Evolutionary conservation across 1,140 invertebrate species (phyloP), one percentile per base, ranked within the genome.

Genomic region (Camponotus pennsylvanicus): DNA sequence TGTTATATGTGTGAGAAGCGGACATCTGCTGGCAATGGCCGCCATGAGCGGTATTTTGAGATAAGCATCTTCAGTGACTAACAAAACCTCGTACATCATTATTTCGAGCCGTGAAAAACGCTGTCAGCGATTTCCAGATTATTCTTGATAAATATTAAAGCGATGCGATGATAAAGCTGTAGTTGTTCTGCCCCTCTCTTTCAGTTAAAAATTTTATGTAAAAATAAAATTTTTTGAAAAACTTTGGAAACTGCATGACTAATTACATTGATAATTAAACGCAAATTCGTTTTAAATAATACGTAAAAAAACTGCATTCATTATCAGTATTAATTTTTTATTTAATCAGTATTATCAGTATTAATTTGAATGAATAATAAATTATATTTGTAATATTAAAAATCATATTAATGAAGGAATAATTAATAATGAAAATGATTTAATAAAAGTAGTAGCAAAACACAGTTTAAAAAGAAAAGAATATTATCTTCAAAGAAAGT

Each of bases 11-110:
- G 87, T 92, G 90, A 89, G 93, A 94, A 94, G 87, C 73, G 85
- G 80, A 91, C 93, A 93, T 94, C 92, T 93, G 93, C 83, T 89
- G 67, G 76, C 88, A 84, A 82, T 85, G 87, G 85, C 89, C 85
- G 89, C 69, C 89, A 77, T 76, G 80, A 80, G 18, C 83, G 61
- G 78, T 87, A 55, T 59, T 92, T 90, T 88, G 82, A 85, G 92
- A 93, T 93, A 93, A 93, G 67, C 80, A 93, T 93, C 92, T 91
- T 86, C 40, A 86, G 67, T 75, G 75, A 78, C 87, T 73, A 87
- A 92, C 89, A 87, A 91, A 87, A 91, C 92, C 88, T 92, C 5
- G 49, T 89, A 88, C 89, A 83, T 93, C 92, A 88, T 92, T 91
- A 92, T 91, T 82, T 87, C 85, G 45, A 78, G 78, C 67, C 34